These are phyloP conservation scores for Calephelis nemesis DNA, from an alignment of 1,140 invertebrate genomes.

Conservation along the genomic window DNA sequence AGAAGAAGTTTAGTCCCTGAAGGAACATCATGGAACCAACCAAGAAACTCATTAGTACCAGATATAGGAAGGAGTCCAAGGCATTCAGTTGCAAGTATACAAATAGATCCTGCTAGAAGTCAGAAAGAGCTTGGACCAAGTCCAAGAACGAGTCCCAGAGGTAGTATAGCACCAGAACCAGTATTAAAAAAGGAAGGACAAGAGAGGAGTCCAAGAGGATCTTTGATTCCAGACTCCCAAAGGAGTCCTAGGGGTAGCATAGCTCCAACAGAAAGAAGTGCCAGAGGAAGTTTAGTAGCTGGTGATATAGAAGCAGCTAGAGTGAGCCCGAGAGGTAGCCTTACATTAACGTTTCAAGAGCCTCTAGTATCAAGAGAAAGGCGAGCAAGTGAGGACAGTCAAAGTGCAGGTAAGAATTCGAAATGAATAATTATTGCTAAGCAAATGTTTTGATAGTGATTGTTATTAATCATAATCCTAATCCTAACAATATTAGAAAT, in stretches of 20 bases:
- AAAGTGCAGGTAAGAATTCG: conserved; percentile 49
- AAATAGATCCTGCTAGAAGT: conserved; percentile 74
- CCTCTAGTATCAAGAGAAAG: conserved; percentile 77
- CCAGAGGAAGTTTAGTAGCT: conserved; percentile 75
- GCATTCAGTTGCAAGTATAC: conserved; percentile 79
- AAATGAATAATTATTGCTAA: too few relatives aligned
- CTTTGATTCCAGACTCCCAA: conserved; percentile 79
- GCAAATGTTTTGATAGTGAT: too few relatives aligned
- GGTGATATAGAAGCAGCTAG: conserved; percentile 74
- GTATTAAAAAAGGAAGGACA: conserved; percentile 67
- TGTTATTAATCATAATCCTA: too few relatives aligned
- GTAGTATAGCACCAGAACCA: conserved; percentile 79
- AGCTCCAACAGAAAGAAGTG: conserved; percentile 68
- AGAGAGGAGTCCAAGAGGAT: conserved; percentile 82
- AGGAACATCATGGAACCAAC: conserved; percentile 74
- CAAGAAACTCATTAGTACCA: conserved; percentile 68
- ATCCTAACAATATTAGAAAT: too few relatives aligned
- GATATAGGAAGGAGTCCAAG: conserved; percentile 79
- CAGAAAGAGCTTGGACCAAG: conserved; percentile 82
- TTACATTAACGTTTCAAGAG: conserved; percentile 82
- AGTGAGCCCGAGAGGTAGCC: conserved; percentile 78
- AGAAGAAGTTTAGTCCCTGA: conserved; percentile 82
- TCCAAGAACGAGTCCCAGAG: conserved; percentile 80
- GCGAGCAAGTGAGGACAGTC: conserved; percentile 81
- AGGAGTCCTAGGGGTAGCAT: conserved; percentile 82